A percentile compares a stretch with the other conserved stretches of the same genome.
Conservation (phyloP, 1,140 invertebrate species). For the Choristoneura fumiferana region DNA sequence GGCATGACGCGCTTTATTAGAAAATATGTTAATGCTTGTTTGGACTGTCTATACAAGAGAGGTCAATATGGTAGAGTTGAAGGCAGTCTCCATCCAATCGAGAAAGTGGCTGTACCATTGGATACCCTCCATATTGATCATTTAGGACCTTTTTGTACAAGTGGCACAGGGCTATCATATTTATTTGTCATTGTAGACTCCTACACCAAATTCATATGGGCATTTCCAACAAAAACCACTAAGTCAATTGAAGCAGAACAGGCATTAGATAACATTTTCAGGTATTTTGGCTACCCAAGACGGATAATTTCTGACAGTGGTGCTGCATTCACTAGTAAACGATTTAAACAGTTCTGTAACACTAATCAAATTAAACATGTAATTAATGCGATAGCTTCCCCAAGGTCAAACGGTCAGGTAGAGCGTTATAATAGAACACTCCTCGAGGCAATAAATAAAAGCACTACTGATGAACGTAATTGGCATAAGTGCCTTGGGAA, state of each 20-base stretch:
- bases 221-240: neutral
- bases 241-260: neutral
- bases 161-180: constrained; percentile 22
- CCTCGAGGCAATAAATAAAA: constrained; percentile 2
- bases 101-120: constrained; percentile 22
- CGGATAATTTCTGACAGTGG: neutral
- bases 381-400: neutral
- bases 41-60: constrained; percentile 13
- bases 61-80: constrained; percentile 14
- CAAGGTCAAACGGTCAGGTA: neutral
- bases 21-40: constrained; percentile 4
- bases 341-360: neutral
- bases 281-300: neutral
- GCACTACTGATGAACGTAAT: neutral
- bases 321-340: constrained; percentile 5
- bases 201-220: neutral
- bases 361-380: constrained; percentile 4
- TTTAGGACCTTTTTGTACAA: constrained; percentile 28
- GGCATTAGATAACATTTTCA: neutral
- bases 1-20: constrained; percentile 7
- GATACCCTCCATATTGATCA: constrained; percentile 32
- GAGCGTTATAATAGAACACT: neutral
- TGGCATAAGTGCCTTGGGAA: constrained; percentile 3
- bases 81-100: constrained; percentile 24
- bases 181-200: neutral